Evolutionary conservation across 2,888 invertebrate genomes (phyloP).

Genomic region (Leucozona laternaria): DNA sequence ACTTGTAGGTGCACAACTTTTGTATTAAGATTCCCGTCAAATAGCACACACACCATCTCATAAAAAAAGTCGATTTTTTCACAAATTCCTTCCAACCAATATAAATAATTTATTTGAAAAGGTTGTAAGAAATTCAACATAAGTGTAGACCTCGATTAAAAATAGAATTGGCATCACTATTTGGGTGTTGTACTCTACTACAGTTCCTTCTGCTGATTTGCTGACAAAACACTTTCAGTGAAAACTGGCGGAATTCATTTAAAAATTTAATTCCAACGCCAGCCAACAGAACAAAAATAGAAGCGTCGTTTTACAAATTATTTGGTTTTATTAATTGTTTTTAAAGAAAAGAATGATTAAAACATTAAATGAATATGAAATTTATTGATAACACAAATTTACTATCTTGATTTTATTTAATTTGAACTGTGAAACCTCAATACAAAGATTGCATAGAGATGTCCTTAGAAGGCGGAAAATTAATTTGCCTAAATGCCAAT

Average conservation of each 20-base stretch:
- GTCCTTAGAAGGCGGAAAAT: slow-evolving; percentile 81
- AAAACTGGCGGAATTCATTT: slow-evolving; percentile 61
- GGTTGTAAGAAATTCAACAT: no score
- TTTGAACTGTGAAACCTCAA: neutral
- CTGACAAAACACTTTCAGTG: slow-evolving; percentile 15
- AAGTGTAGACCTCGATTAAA: no score
- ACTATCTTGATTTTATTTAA: no score
- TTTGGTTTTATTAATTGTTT: slow-evolving; percentile 4
- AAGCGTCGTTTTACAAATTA: slow-evolving; percentile 22
- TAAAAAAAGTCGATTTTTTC: no score
- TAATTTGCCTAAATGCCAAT: slow-evolving; percentile 78
- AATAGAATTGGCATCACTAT: slow-evolving; percentile 56
- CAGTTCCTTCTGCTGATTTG: slow-evolving; percentile 28
- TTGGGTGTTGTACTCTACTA: neutral
- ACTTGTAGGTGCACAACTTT: no score
- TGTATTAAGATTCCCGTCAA: no score
- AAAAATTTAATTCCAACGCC: slow-evolving; percentile 69
- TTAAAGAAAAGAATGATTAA: neutral
- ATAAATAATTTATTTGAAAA: no score
- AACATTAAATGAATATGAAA: neutral
- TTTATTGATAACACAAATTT: no score
- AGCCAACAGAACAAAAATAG: slow-evolving; percentile 26
- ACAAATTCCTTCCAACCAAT: no score
- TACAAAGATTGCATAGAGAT: slow-evolving; percentile 76
- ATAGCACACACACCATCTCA: no score